These are phyloP conservation scores for Calephelis perditalis DNA, from an alignment of 2,888 invertebrate genomes.

Conservation along the genomic window DNA sequence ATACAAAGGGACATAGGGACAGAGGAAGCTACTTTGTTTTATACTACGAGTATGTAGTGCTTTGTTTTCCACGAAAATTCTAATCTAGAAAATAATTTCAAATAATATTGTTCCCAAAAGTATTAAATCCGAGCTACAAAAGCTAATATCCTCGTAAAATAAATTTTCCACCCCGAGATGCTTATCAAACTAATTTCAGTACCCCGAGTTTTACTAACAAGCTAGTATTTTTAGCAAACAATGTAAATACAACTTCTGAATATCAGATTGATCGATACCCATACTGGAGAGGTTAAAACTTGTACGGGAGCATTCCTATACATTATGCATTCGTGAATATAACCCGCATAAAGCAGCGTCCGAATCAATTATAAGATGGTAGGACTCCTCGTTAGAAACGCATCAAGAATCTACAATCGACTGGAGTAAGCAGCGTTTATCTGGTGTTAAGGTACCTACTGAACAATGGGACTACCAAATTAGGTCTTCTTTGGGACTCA, in stretches of 20 bases:
- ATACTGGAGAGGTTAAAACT: slow-evolving; percentile 35
- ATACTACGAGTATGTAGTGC: too few species aligned
- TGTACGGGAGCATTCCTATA: slow-evolving; percentile 41
- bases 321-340: slow-evolving; percentile 77
- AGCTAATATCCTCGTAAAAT: too few species aligned
- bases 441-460: slow-evolving; percentile 64
- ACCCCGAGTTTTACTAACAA: slow-evolving; percentile 11
- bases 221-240: slow-evolving; percentile 14
- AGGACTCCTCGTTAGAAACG: slow-evolving; percentile 71
- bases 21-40: too few species aligned
- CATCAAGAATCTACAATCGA: slow-evolving; percentile 76
- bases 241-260: slow-evolving; percentile 16
- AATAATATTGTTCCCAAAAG: too few species aligned
- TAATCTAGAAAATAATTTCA: too few species aligned
- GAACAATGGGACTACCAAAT: slow-evolving; percentile 71
- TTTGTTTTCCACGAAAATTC: too few species aligned
- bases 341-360: slow-evolving; percentile 69
- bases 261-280: slow-evolving; percentile 17
- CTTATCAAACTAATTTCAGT: slow-evolving; percentile 2
- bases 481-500: slow-evolving; percentile 45
- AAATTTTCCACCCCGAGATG: background rate
- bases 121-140: too few species aligned
- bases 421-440: slow-evolving; percentile 63
- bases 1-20: too few species aligned
- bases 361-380: slow-evolving; percentile 70